These are phyloP conservation scores for Macrotis lagotis DNA, from an alignment of 2,113 vertebrate genomes.

Conservation along the genomic window DNA sequence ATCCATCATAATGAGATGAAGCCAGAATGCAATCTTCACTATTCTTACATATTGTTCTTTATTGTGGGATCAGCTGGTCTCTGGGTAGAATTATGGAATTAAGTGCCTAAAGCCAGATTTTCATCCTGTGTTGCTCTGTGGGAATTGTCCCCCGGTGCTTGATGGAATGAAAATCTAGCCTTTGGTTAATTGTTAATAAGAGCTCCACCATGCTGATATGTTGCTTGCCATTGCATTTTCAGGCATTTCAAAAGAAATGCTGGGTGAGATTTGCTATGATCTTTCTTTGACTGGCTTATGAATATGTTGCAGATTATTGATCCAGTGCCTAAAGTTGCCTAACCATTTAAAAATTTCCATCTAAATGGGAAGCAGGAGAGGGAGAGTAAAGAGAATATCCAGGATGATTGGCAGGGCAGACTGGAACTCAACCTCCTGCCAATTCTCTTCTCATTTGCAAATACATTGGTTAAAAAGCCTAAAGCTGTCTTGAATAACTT, in stretches of 20 bases:
- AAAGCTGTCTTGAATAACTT: neutral
- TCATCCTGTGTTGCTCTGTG: fast-evolving
- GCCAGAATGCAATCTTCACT: neutral
- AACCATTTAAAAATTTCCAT: neutral
- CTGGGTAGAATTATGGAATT: neutral
- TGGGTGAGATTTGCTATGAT: neutral
- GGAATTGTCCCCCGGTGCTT: fast-evolving
- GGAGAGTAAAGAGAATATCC: neutral
- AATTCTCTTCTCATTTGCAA: constrained; percentile 38
- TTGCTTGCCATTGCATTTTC: too few relatives aligned
- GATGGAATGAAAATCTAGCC: fast-evolving
- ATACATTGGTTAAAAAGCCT: neutral
- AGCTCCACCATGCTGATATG: neutral
- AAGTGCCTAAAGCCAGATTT: fast-evolving
- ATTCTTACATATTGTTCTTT: neutral
- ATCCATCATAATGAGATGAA: neutral
- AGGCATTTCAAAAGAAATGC: neutral
- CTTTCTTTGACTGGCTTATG: neutral
- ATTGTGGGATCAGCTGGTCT: neutral
- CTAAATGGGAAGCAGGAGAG: neutral
- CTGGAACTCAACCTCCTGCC: neutral
- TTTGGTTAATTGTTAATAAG: neutral
- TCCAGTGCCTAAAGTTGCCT: neutral
- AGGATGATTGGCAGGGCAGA: constrained; percentile 16
- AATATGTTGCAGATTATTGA: neutral